These are phyloP conservation scores for Eilema sororculum DNA, from an alignment of 2,888 invertebrate species.

Conservation along the genomic window DNA sequence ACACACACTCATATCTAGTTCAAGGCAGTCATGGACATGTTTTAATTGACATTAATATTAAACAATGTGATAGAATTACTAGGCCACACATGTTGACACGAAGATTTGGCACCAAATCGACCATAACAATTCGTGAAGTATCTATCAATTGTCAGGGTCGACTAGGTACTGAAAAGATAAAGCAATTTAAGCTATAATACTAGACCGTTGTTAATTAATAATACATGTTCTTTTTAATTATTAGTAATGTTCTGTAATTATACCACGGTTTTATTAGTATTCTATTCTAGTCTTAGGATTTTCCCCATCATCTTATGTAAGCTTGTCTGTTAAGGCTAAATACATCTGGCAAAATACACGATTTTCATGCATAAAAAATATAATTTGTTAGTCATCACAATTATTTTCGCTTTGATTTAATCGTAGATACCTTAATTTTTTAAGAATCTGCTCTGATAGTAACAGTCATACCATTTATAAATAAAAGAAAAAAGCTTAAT, in stretches of 20 bases:
- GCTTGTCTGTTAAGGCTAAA: no score
- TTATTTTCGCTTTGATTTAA: not conserved
- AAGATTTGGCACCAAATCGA: slow-evolving; percentile 26
- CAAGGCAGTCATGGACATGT: slow-evolving; percentile 45
- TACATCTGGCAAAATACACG: not conserved
- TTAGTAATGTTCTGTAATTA: no score
- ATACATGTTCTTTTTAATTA: no score
- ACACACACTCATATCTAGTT: slow-evolving; percentile 42
- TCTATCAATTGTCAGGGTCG: slow-evolving; percentile 6
- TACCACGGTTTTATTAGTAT: no score
- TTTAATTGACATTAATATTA: slow-evolving; percentile 42
- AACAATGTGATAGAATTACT: slow-evolving; percentile 39
- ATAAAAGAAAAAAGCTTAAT: no score
- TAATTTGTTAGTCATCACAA: not conserved
- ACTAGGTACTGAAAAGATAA: slow-evolving; percentile 4
- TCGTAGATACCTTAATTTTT: no score
- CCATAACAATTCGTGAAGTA: slow-evolving; percentile 10
- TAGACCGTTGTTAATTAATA: no score
- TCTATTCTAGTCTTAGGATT: no score
- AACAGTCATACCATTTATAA: no score
- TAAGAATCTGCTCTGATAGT: no score
- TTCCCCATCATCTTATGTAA: no score
- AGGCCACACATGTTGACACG: slow-evolving; percentile 33
- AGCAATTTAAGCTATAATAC: not conserved
- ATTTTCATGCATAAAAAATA: not conserved